Evolutionary conservation across 2,113 vertebrate genomes (phyloP), one percentile per base, ranked within the genome.

Genomic region (Sylvilagus bachmani): DNA sequence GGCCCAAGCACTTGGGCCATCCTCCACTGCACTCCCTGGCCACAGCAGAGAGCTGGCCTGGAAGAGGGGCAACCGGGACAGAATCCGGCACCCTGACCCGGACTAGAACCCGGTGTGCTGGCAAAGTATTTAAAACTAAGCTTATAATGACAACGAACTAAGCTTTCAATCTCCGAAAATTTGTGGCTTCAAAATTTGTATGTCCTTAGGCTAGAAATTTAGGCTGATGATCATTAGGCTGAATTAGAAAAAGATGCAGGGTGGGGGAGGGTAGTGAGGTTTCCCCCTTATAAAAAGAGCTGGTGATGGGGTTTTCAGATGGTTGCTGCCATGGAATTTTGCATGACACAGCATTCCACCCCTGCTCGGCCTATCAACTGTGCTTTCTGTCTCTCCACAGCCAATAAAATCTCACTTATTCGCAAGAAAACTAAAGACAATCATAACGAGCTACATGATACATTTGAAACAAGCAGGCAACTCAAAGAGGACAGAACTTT

Each of bases 121-220:
- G 38, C 38, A 5, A 83, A 74, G 25, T 53, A 86, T 92, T 73
- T 0, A 75, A 80, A 81, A 91, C 73, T 93, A 88, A 82, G 22
- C 38, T 66, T 83, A 83, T 79, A 53, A 25, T 94, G 9, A 66
- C 29, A 91, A 49, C 64, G 61, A 93, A 17, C 22, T 44, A 79
- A 84, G 29, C 27, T 89, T 93, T 89, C 58, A 93, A 87, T 88
- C 9, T 78, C 71, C n/a, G 96, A 88, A 89, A 64, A 92, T 70
- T 4, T 88, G 14, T 77, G 81, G 14, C n/a, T 79, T 92, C 62
- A 64, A 74, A 87, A 69, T 92, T 58, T 90, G 9, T 85, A 89
- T 93, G 55, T n/a, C 49, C 24, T 3, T 75, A 89, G 85, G 31
- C 31, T 94, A 81, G n/a, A 87, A 31, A 67, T 82, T 87, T 74